Conservation (phyloP, 2,888 invertebrate species). For the Palloptera scutellata region DNA sequence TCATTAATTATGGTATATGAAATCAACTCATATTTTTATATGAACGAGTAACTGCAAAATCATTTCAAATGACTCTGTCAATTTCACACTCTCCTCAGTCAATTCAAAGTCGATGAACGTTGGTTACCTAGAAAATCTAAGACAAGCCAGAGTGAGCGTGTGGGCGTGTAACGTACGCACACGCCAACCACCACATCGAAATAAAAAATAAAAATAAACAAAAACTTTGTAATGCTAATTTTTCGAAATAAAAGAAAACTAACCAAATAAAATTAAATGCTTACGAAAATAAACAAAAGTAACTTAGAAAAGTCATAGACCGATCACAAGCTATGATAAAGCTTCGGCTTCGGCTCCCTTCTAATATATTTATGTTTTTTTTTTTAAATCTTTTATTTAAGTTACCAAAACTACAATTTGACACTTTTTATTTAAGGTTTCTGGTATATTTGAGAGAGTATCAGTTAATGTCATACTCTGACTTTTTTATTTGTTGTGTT, state of each 20-base stretch:
- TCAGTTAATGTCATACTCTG: neutral
- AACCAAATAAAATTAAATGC: slow-evolving; percentile 13
- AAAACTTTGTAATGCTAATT: neutral
- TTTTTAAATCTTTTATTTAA: slow-evolving; percentile 9
- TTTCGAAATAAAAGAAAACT: slow-evolving; percentile 1
- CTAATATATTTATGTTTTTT: slow-evolving; percentile 38
- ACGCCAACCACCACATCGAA: neutral
- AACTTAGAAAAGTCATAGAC: slow-evolving; percentile 15
- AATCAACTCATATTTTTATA: no score
- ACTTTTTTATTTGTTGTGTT: neutral
- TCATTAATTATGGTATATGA: no score
- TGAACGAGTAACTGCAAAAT: no score
- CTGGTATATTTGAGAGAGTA: slow-evolving; percentile 45
- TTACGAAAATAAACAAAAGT: neutral
- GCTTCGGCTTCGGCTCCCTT: slow-evolving; percentile 37
- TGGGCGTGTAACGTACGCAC: neutral
- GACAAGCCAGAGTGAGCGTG: neutral
- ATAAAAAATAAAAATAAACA: neutral
- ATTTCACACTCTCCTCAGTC: no score
- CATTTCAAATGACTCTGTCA: no score
- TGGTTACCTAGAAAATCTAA: no score
- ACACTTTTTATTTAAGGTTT: slow-evolving; percentile 52
- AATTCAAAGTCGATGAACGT: no score
- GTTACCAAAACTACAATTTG: slow-evolving; percentile 48
- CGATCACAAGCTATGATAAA: slow-evolving; percentile 39